phyloP scores from a whole-genome alignment of 1,140 invertebrate genomes.

The Oppia nitens region DNA sequence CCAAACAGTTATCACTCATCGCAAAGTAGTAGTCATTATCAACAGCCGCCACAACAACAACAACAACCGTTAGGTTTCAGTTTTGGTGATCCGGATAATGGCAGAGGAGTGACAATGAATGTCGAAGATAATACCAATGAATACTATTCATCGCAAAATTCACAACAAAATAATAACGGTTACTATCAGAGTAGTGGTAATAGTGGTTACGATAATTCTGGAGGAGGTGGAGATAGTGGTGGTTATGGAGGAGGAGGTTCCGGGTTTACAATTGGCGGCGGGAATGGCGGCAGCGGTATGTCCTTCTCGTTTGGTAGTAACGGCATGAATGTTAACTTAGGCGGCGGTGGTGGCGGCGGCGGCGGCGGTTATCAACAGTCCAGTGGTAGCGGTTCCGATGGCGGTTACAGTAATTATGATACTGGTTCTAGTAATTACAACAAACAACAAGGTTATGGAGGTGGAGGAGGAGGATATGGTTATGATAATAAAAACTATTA shows the following conservation, averaged over 20 bases:
- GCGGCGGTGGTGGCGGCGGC: slow-evolving; percentile 1
- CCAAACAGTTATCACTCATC: not conserved
- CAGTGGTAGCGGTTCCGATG: not conserved
- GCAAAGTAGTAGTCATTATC: not conserved
- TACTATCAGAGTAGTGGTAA: not conserved
- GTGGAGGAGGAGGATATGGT: not conserved
- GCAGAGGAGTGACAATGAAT: slow-evolving; percentile 2
- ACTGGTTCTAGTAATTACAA: not conserved
- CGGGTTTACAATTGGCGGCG: no score
- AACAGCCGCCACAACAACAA: not conserved
- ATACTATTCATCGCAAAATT: not conserved
- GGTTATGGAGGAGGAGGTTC: not conserved
- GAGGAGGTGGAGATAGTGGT: not conserved
- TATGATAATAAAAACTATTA: not conserved
- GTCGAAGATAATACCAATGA: not conserved
- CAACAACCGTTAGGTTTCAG: not conserved
- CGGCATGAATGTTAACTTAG: slow-evolving; percentile 5
- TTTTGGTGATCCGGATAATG: slow-evolving; percentile 11
- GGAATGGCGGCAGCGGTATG: not conserved
- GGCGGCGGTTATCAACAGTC: not conserved
- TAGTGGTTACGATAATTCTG: not conserved
- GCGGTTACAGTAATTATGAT: not conserved
- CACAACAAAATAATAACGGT: not conserved
- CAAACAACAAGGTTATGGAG: not conserved
- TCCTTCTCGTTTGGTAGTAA: slow-evolving; percentile 4